A percentile compares a stretch with the other conserved stretches of the same genome.
phyloP scores from a whole-genome alignment of 2,888 invertebrate species.

The Therioaphis trifolii region DNA sequence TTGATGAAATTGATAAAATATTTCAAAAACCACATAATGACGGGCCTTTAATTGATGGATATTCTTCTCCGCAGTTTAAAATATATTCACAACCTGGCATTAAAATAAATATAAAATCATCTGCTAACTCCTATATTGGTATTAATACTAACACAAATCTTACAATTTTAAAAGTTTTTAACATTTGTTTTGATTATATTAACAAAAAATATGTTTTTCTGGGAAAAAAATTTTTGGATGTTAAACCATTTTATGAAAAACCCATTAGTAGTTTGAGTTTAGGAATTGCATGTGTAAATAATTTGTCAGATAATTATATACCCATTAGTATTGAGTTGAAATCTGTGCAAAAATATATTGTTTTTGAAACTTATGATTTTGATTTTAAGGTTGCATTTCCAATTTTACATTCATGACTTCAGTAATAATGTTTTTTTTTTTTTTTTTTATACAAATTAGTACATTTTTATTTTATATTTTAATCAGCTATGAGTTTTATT shows the following conservation, averaged over 20 bases:
- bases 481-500: no score
- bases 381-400: not conserved
- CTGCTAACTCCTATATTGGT: not conserved
- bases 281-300: not conserved
- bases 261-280: not conserved
- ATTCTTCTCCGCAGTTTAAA: not conserved
- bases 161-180: not conserved
- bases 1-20: not conserved
- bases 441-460: no score
- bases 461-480: no score
- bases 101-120: not conserved
- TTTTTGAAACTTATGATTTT: not conserved
- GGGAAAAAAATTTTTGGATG: not conserved
- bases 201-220: not conserved
- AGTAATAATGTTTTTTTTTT: not conserved
- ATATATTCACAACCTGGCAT: not conserved
- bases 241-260: not conserved
- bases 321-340: not conserved
- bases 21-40: not conserved
- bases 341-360: not conserved
- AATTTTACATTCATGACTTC: not conserved
- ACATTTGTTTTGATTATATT: not conserved
- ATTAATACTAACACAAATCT: not conserved
- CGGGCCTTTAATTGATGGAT: not conserved
- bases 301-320: not conserved